A percentile compares a stretch with the other conserved stretches of the same genome.
Evolutionary conservation across 2,113 vertebrate species (phyloP).

Genomic region (Scophthalmus maximus): DNA sequence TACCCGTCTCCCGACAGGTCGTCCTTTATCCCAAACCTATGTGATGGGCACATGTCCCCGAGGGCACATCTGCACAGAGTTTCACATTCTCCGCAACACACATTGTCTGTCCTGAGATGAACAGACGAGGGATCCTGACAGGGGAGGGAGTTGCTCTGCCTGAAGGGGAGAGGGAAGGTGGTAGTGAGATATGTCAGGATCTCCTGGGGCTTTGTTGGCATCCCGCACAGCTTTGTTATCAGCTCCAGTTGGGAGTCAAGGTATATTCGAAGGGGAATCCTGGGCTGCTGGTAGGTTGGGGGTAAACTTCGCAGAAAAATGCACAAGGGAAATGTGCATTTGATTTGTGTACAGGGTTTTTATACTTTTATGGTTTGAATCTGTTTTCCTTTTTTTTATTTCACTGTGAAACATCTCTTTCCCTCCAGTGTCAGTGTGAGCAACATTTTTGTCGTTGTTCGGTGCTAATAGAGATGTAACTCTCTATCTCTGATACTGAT

Average conservation of each 20-base stretch:
- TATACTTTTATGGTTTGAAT: conserved; percentile 26
- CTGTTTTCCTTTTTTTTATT: neutral
- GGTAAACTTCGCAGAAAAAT: conserved; percentile 30
- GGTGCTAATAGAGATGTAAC: too few relatives aligned
- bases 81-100: conserved; percentile 63
- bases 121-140: conserved; percentile 65
- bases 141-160: conserved; percentile 61
- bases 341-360: conserved; percentile 45
- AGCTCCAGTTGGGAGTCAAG: conserved; percentile 62
- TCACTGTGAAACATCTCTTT: conserved; percentile 37
- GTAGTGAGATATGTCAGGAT: conserved; percentile 64
- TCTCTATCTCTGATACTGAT: too few relatives aligned
- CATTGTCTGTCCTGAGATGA: conserved; percentile 75
- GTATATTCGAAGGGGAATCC: conserved; percentile 60
- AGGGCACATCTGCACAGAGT: conserved; percentile 66
- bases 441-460: neutral
- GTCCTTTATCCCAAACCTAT: conserved; percentile 45
- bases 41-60: conserved; percentile 66
- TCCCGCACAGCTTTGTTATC: conserved; percentile 66
- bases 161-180: conserved; percentile 47
- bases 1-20: conserved; percentile 39
- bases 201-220: conserved; percentile 71
- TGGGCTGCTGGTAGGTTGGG: conserved; percentile 43
- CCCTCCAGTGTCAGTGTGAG: conserved; percentile 11
- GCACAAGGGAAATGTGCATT: conserved; percentile 43